Evolutionary conservation across 2,888 invertebrate species (phyloP), one percentile per base, ranked within the genome.

Genomic region (Brachylomia viminalis): DNA sequence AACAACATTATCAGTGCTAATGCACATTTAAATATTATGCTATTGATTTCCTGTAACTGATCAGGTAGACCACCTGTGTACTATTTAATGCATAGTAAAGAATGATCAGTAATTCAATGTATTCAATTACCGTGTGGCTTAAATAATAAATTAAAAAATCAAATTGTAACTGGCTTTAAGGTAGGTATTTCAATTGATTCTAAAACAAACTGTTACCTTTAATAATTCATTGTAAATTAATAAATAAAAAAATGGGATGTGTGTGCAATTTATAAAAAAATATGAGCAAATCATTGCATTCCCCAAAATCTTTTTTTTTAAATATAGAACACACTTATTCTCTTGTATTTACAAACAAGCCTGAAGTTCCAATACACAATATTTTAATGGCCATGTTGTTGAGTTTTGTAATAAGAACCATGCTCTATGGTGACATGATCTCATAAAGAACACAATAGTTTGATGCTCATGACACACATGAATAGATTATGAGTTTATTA

Each of bases 381-480:
- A 64, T 66, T 68, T 86, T 38, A 72, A 72, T 67, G 27, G 47
- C 13, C 13, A 2, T 56, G 13, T 71, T 68, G 30, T 52, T 56
- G 38, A 47, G 30, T 64, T 64, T 64, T 72, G 83, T 52, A 82
- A 77, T 56, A 47, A 61, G 77, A 82, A 56, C 33, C 61, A 52
- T 45, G 33, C 56, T 76, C 65, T 59, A 65, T 77, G 66, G 69
- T 70, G 54, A 27, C 54, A 70, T 83, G 71, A 62, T 70, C 72
- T 59, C 54, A 59, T 56, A 72, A 82, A 72, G 66, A 75, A 82
- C 49, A 66, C 47, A 59, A 70, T 77, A 38, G 80, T 67, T 56
- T 69, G 47, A 62, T 70, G 58, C 62, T 49, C 70, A 85, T 86
- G 83, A 71, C 83, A 27, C 83, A 68, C 77, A 45, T 20, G 56